Evolutionary conservation across 1,140 invertebrate genomes (phyloP).

Genomic region (Drosophila ambigua): DNA sequence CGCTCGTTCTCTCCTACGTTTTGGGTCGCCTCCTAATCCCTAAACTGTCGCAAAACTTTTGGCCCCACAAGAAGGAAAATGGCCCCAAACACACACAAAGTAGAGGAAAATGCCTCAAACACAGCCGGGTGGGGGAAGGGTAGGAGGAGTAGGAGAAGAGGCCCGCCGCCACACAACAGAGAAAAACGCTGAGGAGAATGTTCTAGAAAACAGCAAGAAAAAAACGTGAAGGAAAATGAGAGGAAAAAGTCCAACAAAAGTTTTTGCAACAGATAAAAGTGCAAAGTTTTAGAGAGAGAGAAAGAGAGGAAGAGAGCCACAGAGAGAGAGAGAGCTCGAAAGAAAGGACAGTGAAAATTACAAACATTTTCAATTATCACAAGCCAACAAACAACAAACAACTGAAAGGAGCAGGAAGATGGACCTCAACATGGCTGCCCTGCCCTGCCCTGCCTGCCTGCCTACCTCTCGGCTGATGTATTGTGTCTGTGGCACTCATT

Average conservation of each 20-base stretch:
- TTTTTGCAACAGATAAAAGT: conserved; percentile 77
- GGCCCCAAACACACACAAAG: conserved; percentile 6
- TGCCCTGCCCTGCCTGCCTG: too few relatives aligned
- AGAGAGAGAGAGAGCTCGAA: neutral
- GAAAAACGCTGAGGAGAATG: too few relatives aligned
- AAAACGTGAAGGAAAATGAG: conserved; percentile 10
- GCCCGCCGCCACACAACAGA: too few relatives aligned
- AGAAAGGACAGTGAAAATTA: conserved; percentile 67
- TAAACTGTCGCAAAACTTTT: conserved; percentile 80
- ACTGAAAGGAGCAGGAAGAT: conserved; percentile 36
- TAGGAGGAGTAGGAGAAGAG: too few relatives aligned
- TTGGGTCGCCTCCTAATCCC: conserved; percentile 68
- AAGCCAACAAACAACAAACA: conserved; percentile 34
- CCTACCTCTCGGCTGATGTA: conserved; percentile 53
- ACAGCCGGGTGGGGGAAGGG: too few relatives aligned
- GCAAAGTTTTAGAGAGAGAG: conserved; percentile 55
- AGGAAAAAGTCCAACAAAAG: conserved; percentile 67
- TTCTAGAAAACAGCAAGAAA: conserved; percentile 20
- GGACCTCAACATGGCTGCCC: too few relatives aligned
- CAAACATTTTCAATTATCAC: conserved; percentile 80
- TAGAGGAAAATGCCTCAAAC: conserved; percentile 3
- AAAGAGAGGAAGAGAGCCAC: neutral
- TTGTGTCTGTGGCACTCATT: conserved; percentile 72
- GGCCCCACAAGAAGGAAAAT: conserved; percentile 20
- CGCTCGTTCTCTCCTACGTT: conserved; percentile 41